Evolutionary conservation across 2,888 invertebrate genomes (phyloP), one percentile per base, ranked within the genome.

Genomic region (Ditula angustiorana): DNA sequence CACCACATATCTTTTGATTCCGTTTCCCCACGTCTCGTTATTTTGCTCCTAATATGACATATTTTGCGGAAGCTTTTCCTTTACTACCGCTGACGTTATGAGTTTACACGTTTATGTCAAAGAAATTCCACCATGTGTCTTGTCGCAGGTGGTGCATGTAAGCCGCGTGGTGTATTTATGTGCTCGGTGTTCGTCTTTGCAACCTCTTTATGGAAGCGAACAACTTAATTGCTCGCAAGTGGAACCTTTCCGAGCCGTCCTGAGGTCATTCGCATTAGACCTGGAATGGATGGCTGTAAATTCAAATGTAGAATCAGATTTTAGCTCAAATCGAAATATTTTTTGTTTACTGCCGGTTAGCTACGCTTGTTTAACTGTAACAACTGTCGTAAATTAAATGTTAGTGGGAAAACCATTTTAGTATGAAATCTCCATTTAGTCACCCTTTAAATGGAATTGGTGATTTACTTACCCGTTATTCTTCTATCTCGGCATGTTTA

Each of bases 171-270:
- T 53, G 35, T 35, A 58, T 41, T 46, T 53, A 62, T 41, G 49
- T 30, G 50, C 37, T 41, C 26, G 37, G 23, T 50, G 13, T 58
- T 58, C 30, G 78, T 78, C 80, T 79, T 78, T 79, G 72, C 74
- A 74, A 71, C 74, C 76, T 77, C 77, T 76, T 78, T 78, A 74
- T 75, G 76, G 76, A 80, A 84, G 83, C 81, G 80, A 81, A 82
- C 83, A 64, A 52, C 63, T 16, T 88, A 87, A 88, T 88, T 88
- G 86, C 87, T 79, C 79, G 78, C 79, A 80, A 83, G 81, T 78
- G 76, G 76, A 77, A 75, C 81, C 78, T 83, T 78, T 83, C 85
- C 83, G 82, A 81, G 73, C 82, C 84, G 86, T 10, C 8, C 2
- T 41, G 10, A 41, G 41, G 41, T 78, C 79, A 76, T 77, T 76